Base-by-base conservation (phyloP, 2,888 invertebrate species). In the Ctena decussata region DNA sequence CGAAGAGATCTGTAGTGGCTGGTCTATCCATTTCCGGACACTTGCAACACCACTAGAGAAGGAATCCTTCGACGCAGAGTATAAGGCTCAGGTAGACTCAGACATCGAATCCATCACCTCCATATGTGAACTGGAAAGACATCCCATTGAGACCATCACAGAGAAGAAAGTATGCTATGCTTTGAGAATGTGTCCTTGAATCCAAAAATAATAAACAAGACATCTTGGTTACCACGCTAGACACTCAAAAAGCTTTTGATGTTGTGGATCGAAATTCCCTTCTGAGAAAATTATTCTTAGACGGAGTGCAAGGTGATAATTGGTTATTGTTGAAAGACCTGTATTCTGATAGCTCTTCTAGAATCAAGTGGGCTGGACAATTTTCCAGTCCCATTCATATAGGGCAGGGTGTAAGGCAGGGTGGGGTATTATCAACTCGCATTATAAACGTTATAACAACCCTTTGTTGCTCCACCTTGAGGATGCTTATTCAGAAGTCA, bases 241-340 rank as follows among this genome's bases (percentile, higher is more conserved):
- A 77, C 35, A 70, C 75, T 15, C 32, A 37, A 27, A 75, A 75
- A 30, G 71, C 77, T 8, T 77, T 77, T 77, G 53, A 75, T 49
- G 71, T 70, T 11, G 70, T 70, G 37, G 69, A 77, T 35, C 70
- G 71, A 24, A 44, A 30, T 11, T 69, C 27, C n/a, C 65, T 75
- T 5, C 24, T 75, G n/a, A 46, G 49, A 46, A 74, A 18, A 6
- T 37, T 53, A 74, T 74, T 74, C 53, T 35, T 49, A 5, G 74
- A 74, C 27, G 74, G 74, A 32, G 49, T 74, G 12, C 18, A 30
- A 41, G 49, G 30, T 53, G 74, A 49, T 41, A 27, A 32, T 30
- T 74, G n/a, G n/a, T n/a, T n/a, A n/a, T n/a, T n/a, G n/a, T n/a
- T n/a, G n/a, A n/a, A n/a, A n/a, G n/a, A n/a, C 35, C 41, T 74